Evolutionary conservation across 2,113 vertebrate species (phyloP), one percentile per base, ranked within the genome.

Genomic region (Glaucidium brasilianum): DNA sequence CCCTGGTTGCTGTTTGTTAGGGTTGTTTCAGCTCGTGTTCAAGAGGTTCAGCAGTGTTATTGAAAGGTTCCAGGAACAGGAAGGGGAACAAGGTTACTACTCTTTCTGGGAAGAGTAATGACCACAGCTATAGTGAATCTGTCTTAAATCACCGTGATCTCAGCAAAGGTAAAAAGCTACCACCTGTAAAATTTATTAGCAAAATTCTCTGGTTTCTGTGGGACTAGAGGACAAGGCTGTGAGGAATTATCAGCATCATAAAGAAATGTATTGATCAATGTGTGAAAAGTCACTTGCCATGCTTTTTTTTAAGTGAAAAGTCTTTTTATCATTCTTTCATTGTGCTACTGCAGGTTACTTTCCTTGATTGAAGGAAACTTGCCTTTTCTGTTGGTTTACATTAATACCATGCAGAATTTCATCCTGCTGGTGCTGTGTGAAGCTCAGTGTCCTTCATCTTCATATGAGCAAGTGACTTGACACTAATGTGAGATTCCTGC

Each of bases 1-100:
- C 8, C 19, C 4, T 4, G 3, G 10, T 16, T 53, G 27, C 16
- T 49, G 10, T 4, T 56, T 32, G 3, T 50, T 29, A 18, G 2
- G 3, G 8, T 1, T 16, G 68, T 85, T 71, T 63, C 14, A 12
- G 0, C 7, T 26, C 16, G 66, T 71, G 39, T 78, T 71, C 55
- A 74, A 55, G 26, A 77, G 11, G 6, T 25, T 83, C 52, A 78
- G 21, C 4, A 50, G 11, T 10, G 14, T 4, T 82, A 5, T 60
- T 23, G 34, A 49, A 85, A 64, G 4, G 7, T 53, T 56, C 21
- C 4, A 62, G 21, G 37, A 80, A 35, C 23, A 49, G 19, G 9
- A 52, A 53, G 5, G 32, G 15, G 35, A 62, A 55, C 5, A 19
- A 66, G 30, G 43, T 68, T 72, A 25, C 14, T 60, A 2, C 9